Percentiles rank a stretch among this genome's conserved stretches.
Conservation (phyloP, 2,113 vertebrate genomes). For the Lycocorax pyrrhopterus region DNA sequence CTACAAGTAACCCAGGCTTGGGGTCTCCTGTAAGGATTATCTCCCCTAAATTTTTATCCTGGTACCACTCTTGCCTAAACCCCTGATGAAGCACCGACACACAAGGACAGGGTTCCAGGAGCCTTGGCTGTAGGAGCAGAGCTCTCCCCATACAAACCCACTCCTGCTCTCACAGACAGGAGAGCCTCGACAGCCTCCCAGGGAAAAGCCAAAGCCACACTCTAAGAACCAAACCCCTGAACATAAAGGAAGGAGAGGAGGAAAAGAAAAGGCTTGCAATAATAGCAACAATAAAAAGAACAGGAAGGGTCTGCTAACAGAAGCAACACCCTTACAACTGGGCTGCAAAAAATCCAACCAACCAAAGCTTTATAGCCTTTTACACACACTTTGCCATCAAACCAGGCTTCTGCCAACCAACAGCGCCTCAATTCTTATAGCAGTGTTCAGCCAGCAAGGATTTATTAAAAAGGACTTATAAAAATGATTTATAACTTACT, state of each 20-base stretch:
- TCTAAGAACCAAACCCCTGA: not conserved
- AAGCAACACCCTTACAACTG: not conserved
- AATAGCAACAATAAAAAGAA: not conserved
- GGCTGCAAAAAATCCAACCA: not conserved
- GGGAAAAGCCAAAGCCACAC: not conserved
- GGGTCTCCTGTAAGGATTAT: not conserved
- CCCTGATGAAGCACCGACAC: accelerated
- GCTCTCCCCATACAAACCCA: not conserved
- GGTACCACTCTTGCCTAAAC: not conserved
- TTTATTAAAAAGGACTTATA: accelerated
- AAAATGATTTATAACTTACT: not conserved
- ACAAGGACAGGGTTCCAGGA: not conserved
- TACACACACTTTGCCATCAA: not conserved
- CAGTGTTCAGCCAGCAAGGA: not conserved
- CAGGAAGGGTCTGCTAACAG: not conserved
- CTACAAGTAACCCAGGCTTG: not conserved
- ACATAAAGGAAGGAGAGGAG: not conserved
- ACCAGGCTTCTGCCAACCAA: not conserved
- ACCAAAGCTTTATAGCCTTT: not conserved
- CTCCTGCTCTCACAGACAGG: not conserved
- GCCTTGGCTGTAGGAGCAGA: not conserved
- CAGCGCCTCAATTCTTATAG: not conserved
- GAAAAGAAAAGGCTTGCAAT: not conserved
- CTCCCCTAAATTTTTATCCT: not conserved
- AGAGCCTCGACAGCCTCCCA: not conserved